These are phyloP conservation scores for Cyprinodon diabolis DNA, from an alignment of 2,797 vertebrate species.

Conservation along the genomic window DNA sequence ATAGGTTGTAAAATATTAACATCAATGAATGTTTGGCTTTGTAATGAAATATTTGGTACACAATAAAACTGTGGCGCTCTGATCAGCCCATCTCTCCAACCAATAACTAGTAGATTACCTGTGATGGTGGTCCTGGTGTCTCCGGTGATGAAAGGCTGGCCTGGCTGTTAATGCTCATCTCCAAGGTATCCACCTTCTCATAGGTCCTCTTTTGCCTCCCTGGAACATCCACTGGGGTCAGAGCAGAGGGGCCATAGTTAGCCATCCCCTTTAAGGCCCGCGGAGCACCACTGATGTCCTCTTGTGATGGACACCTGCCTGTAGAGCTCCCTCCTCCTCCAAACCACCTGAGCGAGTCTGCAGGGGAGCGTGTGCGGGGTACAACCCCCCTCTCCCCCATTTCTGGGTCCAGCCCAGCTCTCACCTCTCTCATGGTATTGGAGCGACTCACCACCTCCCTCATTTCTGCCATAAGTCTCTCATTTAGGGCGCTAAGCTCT, in stretches of 20 bases:
- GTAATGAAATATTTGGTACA: too few species aligned
- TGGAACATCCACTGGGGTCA: conserved; percentile 74
- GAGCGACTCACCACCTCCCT: conserved; percentile 88
- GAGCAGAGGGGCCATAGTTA: conserved; percentile 62
- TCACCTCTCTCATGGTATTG: conserved; percentile 84
- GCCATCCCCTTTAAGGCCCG: conserved; percentile 78
- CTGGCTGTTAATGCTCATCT: conserved; percentile 85
- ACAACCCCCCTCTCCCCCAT: conserved; percentile 73
- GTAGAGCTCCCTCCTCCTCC: conserved; percentile 54
- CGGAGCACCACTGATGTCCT: conserved; percentile 72
- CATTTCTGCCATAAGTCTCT: conserved; percentile 91
- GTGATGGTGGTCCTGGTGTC: conserved; percentile 76
- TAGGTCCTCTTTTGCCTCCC: conserved; percentile 90
- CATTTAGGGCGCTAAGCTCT: conserved; percentile 87
- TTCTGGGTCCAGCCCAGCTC: conserved; percentile 78
- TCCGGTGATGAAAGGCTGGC: conserved; percentile 82
- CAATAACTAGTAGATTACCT: conserved; percentile 75
- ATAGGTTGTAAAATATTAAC: too few species aligned
- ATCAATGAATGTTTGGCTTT: too few species aligned
- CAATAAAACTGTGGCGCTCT: too few species aligned
- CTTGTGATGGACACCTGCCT: conserved; percentile 79
- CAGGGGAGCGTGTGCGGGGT: conserved; percentile 83
- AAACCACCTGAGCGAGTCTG: conserved; percentile 80
- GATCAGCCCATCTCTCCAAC: background rate
- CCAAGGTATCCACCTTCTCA: conserved; percentile 91